These are phyloP conservation scores for Pelobates cultripes DNA, from an alignment of 2,797 vertebrate genomes.

Conservation along the genomic window DNA sequence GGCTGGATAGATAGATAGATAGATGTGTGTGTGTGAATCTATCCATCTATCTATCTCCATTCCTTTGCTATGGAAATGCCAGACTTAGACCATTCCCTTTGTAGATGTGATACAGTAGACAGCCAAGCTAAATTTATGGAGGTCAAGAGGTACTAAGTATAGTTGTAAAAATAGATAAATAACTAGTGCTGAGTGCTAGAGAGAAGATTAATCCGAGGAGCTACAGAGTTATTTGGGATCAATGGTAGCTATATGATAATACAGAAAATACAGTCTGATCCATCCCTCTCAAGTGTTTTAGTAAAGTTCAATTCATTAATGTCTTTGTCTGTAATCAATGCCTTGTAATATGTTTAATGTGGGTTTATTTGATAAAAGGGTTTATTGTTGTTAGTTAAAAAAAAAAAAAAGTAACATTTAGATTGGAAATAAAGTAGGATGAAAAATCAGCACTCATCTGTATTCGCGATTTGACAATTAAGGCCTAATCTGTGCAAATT, in stretches of 20 bases:
- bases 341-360: neutral
- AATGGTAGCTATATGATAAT: neutral
- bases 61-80: neutral
- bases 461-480: too few relatives aligned
- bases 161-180: slow-evolving; percentile 10
- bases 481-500: too few relatives aligned
- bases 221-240: neutral
- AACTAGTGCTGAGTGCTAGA: neutral
- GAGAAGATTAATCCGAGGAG: neutral
- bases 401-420: too few relatives aligned
- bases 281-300: neutral
- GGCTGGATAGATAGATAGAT: too few relatives aligned
- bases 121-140: slow-evolving; percentile 1
- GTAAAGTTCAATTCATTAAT: slow-evolving; percentile 4
- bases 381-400: too few relatives aligned
- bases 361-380: too few relatives aligned
- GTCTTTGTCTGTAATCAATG: neutral
- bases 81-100: neutral
- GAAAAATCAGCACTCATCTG: too few relatives aligned
- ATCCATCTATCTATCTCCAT: too few relatives aligned
- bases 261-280: neutral
- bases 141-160: neutral
- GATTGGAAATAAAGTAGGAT: too few relatives aligned
- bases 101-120: neutral
- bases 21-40: neutral